phyloP scores from a whole-genome alignment of 2,888 invertebrate species.

The Bursaphelenchus okinawaensis region DNA sequence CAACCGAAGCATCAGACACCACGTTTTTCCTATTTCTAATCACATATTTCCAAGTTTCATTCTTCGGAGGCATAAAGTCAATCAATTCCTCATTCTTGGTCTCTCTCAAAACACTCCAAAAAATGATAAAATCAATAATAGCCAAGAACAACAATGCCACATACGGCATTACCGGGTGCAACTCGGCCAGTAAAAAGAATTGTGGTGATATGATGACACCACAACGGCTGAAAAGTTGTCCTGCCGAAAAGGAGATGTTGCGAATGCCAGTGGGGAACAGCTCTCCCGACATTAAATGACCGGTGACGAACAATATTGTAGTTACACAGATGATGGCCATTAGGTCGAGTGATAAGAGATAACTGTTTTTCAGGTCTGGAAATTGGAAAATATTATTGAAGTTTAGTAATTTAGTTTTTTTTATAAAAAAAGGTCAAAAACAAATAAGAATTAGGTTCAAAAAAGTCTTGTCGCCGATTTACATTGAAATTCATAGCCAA shows the following conservation, averaged over 20 bases:
- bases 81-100: slow-evolving; percentile 32
- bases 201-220: slow-evolving; percentile 49
- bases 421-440: too few relatives aligned
- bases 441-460: too few relatives aligned
- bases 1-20: too few relatives aligned
- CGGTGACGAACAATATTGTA: slow-evolving; percentile 26
- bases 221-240: slow-evolving; percentile 41
- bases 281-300: slow-evolving; percentile 34
- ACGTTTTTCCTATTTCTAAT: too few relatives aligned
- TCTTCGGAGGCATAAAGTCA: neutral
- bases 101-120: slow-evolving; percentile 42
- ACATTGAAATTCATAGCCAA: too few relatives aligned
- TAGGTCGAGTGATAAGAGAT: neutral
- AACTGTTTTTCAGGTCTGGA: neutral
- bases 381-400: too few relatives aligned
- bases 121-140: slow-evolving; percentile 27
- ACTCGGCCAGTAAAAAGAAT: slow-evolving; percentile 35
- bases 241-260: slow-evolving; percentile 43
- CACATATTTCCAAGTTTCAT: neutral
- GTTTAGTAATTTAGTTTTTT: too few relatives aligned
- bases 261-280: slow-evolving; percentile 49
- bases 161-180: slow-evolving; percentile 39
- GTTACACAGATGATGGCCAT: slow-evolving; percentile 30
- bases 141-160: slow-evolving; percentile 33
- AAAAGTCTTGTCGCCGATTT: too few relatives aligned